These are phyloP conservation scores for Halictus quadricinctus DNA, from an alignment of 2,888 invertebrate genomes.

Conservation along the genomic window DNA sequence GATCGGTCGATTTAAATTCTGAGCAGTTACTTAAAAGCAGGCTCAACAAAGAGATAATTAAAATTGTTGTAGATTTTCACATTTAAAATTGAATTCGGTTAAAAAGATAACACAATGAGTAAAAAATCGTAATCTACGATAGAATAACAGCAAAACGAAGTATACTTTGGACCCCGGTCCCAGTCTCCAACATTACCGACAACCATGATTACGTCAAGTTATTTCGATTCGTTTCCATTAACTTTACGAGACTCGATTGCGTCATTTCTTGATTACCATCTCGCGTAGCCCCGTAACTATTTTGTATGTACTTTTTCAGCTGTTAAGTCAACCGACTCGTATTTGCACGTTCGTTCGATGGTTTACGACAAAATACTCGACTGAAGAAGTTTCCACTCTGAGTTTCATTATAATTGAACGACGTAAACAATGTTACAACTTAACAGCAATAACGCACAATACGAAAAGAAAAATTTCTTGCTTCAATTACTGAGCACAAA, in stretches of 20 bases:
- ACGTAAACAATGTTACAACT: no score
- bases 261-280: constrained; percentile 60
- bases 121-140: no score
- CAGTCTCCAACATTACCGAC: constrained; percentile 28
- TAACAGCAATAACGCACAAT: no score
- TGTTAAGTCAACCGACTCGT: constrained; percentile 10
- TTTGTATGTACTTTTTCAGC: constrained; percentile 25
- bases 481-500: no score
- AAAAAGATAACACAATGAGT: no score
- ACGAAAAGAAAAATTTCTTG: no score
- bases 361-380: background rate
- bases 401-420: no score
- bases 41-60: no score
- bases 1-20: no score
- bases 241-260: constrained; percentile 53
- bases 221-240: constrained; percentile 61
- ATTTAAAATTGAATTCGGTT: no score
- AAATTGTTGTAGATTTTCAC: no score
- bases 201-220: constrained; percentile 57
- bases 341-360: constrained; percentile 19
- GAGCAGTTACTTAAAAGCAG: no score
- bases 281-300: constrained; percentile 44
- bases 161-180: background rate
- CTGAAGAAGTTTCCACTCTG: background rate
- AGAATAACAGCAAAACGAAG: background rate